phyloP scores from a whole-genome alignment of 2,113 vertebrate species.

The Brienomyrus brachyistius region DNA sequence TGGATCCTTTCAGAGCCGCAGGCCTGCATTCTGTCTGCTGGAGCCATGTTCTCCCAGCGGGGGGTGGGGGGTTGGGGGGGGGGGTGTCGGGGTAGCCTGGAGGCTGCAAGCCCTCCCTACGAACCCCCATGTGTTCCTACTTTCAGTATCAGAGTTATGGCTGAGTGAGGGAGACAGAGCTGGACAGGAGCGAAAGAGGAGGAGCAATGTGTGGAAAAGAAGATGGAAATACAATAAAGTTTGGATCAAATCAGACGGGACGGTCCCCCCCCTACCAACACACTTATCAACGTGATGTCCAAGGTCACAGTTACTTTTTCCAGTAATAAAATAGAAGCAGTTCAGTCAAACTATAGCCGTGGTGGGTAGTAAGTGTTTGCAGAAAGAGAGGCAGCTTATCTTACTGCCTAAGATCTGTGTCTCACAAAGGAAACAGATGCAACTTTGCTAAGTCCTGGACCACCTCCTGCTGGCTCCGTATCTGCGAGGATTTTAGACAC shows the following conservation, averaged over 20 bases:
- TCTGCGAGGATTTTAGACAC: not conserved
- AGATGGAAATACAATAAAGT: not conserved
- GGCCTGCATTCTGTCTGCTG: not conserved
- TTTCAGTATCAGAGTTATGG: not conserved
- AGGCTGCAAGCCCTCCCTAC: not conserved
- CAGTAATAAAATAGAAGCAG: not conserved
- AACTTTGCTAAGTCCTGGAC: not conserved
- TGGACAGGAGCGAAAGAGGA: not conserved
- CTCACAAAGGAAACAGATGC: constrained; percentile 5
- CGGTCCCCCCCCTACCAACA: not conserved
- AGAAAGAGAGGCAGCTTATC: constrained; percentile 22
- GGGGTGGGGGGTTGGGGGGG: not conserved
- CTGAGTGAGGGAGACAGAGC: constrained; percentile 8
- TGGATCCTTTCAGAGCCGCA: not conserved
- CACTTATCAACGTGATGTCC: not conserved
- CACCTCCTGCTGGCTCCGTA: not conserved
- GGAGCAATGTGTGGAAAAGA: not conserved
- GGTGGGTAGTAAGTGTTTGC: not conserved
- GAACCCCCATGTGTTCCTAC: not conserved
- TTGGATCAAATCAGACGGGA: not conserved
- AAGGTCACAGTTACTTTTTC: not conserved
- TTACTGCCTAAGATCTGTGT: not conserved
- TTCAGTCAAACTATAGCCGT: not conserved
- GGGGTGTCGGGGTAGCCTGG: not conserved
- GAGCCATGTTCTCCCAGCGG: not conserved